phyloP scores from a whole-genome alignment of 2,888 invertebrate genomes.

The Caenorhabditis sp. region DNA sequence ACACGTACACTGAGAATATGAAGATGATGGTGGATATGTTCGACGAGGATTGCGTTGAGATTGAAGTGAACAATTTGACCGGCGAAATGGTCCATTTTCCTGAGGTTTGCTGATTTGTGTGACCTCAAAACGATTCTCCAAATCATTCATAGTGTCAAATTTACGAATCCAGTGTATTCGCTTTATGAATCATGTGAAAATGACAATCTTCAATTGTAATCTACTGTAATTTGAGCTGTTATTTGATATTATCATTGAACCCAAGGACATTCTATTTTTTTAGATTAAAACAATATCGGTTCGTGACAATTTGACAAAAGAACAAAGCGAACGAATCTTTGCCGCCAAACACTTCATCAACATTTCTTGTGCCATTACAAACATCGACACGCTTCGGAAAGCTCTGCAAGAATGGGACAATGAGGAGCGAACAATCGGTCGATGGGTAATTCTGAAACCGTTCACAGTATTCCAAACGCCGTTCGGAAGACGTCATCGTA shows the following conservation, averaged over 20 bases:
- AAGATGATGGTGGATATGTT: constrained; percentile 32
- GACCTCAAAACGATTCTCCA: neutral
- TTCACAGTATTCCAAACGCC: constrained; percentile 40
- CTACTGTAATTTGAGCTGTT: no score
- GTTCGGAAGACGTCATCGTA: constrained; percentile 29
- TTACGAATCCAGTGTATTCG: no score
- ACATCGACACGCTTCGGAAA: constrained; percentile 26
- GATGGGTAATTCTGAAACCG: constrained; percentile 29
- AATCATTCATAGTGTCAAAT: neutral
- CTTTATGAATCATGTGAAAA: no score
- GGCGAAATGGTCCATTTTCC: constrained; percentile 9
- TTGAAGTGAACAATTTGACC: constrained; percentile 1
- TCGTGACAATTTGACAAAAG: constrained; percentile 4
- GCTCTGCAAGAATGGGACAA: constrained; percentile 11
- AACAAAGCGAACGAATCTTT: constrained; percentile 5
- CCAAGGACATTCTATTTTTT: neutral
- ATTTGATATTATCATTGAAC: no score
- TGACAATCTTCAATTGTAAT: no score
- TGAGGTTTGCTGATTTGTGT: neutral
- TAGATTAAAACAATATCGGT: constrained; percentile 34
- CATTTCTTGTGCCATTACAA: constrained; percentile 10
- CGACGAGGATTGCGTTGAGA: constrained; percentile 16
- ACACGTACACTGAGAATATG: constrained; percentile 2
- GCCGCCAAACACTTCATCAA: constrained; percentile 24
- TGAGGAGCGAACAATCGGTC: constrained; percentile 15